phyloP scores from a whole-genome alignment of 2,888 invertebrate species.

The Conistra vaccinii region DNA sequence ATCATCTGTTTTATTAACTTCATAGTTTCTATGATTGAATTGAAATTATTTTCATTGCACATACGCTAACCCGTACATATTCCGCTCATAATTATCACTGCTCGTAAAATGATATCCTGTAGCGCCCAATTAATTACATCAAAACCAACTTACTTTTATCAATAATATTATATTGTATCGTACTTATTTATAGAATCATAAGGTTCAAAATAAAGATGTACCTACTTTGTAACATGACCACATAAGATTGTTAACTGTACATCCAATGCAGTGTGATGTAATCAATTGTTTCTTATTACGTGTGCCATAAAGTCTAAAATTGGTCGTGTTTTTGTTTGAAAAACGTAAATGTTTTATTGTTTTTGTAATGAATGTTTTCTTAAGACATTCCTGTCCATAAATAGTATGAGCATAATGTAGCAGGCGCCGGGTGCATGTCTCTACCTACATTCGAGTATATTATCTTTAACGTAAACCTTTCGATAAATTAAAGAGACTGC shows the following conservation, averaged over 20 bases:
- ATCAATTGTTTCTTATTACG: constrained; percentile 63
- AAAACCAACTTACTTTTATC: constrained; percentile 56
- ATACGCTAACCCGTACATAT: constrained; percentile 63
- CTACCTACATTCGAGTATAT: constrained; percentile 44
- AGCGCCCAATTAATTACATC: constrained; percentile 76
- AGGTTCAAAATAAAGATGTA: constrained; percentile 65
- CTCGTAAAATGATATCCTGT: constrained; percentile 77
- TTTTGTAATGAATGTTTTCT: constrained; percentile 80
- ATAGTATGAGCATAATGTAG: constrained; percentile 82
- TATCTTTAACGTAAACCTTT: constrained; percentile 50
- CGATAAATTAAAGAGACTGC: constrained; percentile 47
- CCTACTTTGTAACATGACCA: constrained; percentile 15
- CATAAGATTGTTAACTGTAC: constrained; percentile 43
- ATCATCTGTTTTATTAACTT: constrained; percentile 30
- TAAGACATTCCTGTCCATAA: constrained; percentile 88
- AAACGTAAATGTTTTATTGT: constrained; percentile 70
- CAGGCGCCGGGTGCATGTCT: constrained; percentile 65
- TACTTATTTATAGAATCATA: constrained; percentile 50
- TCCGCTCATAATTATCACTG: constrained; percentile 70
- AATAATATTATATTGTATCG: background rate
- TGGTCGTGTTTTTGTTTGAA: constrained; percentile 48
- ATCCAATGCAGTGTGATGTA: constrained; percentile 44
- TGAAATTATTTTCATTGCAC: constrained; percentile 55
- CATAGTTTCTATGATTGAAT: constrained; percentile 53
- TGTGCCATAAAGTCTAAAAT: constrained; percentile 66